Base-by-base conservation (phyloP, 2,113 vertebrate species). In the Grallaria varia region DNA sequence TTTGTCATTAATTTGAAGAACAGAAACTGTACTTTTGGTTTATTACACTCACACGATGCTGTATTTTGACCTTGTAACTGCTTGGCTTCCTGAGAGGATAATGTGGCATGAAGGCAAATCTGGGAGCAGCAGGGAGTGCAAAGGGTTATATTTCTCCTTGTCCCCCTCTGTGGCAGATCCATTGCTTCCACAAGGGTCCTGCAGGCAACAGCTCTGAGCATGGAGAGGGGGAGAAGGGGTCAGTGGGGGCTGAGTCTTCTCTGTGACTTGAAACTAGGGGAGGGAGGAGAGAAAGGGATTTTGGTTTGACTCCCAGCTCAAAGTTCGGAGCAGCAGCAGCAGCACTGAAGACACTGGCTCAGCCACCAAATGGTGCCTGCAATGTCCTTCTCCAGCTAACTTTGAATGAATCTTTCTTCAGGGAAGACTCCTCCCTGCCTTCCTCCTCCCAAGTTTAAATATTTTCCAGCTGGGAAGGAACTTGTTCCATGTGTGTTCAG, bases 51-150 rank as follows among this genome's bases (percentile, higher is more conserved):
- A 56, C 66, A 64, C 2, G 0, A 24, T 45, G 83, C 76, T 95
- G 73, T 40, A 9, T 71, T 68, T 81, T 69, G 78, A 82, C 85
- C 64, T 85, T n/a, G 4, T 63, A 50, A 22, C 74, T 55, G 50
- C 87, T 75, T 3, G 8, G 55, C 53, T 87, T 59, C 67, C 60
- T 13, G 12, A 35, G 17, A 45, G 50, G 28, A 10, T 15, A 18
- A 28, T 0, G 0, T 30, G 72, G 72, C 31, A 12, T 0, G 0
- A 45, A 49, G 27, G 76, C 37, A 39, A 73, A 71, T 8, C 21
- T 68, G 77, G 68, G 83, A 52, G 50, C 47, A 17, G 37, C 4
- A 11, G 2, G 1, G 10, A 14, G 13, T 55, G n/a, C 2, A 22
- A 33, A 11, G 30, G 25, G 27, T 5, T 63, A 12, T 10, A 9